Evolutionary conservation across 2,113 vertebrate species (phyloP), one percentile per base, ranked within the genome.

Genomic region (Blennius ocellaris): DNA sequence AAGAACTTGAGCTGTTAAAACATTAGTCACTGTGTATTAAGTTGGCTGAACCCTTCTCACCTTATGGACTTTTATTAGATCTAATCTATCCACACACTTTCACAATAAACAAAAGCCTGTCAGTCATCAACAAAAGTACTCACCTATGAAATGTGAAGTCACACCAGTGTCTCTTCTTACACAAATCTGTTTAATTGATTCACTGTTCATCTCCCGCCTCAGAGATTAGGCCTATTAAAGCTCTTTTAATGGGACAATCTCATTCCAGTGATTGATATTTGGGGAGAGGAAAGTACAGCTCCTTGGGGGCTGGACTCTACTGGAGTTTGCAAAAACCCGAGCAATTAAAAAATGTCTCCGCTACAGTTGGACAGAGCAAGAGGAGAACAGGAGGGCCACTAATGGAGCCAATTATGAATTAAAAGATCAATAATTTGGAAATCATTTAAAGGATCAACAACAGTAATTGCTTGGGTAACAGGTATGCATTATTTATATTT

Each of bases 251-350:
- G 85, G 87, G 75, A 90, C 89, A 90, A 89, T 91, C 90, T 92
- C 82, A 83, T 90, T 91, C 72, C 64, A 81, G 84, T 91, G 91
- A 93, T 93, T 90, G 90, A 93, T 92, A 91, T 89, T 91, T 90
- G 72, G 65, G 75, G 70, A 88, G 70, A 71, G 60, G 64, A 78
- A 86, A 79, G 81, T 69, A 74, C 48, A 44, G 78, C 74, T 93
- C 88, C 82, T 83, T 43, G 43, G 87, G 88, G 90, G 45, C 15
- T 37, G 6, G 75, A 68, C 53, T 81, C 15, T 11, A 59, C 37
- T 17, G 73, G 77, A 68, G 85, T 85, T 83, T 80, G 67, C 39
- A 47, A 57, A 63, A 83, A 78, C 76, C 7, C 61, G 84, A 73
- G 78, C 71, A 88, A 89, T 90, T 89, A 88, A 88, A 80, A 89